These are phyloP conservation scores for Sesia bembeciformis DNA, from an alignment of 2,888 invertebrate species.

Conservation along the genomic window DNA sequence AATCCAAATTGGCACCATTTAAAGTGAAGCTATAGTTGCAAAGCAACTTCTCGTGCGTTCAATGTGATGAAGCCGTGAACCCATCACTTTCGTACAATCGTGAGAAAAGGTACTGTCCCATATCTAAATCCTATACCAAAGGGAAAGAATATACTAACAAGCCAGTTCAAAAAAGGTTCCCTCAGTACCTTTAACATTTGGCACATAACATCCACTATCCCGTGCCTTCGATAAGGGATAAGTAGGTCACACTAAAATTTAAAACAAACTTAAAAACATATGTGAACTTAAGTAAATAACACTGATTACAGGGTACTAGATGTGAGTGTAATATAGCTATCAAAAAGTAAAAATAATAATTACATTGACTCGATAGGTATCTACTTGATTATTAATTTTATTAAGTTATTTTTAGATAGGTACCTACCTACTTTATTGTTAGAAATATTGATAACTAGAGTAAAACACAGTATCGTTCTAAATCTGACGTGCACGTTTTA, in stretches of 20 bases:
- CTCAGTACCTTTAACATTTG: conserved; percentile 24
- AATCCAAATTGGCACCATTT: background rate
- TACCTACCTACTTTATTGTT: too few species aligned
- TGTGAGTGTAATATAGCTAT: too few species aligned
- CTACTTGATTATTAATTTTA: too few species aligned
- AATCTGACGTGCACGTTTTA: too few species aligned
- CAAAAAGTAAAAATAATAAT: too few species aligned
- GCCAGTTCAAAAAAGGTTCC: conserved; percentile 1
- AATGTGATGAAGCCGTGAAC: background rate
- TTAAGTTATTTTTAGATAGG: too few species aligned
- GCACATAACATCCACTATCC: conserved; percentile 49
- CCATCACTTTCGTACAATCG: background rate
- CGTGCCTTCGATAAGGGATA: conserved; percentile 39
- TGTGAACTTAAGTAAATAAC: background rate
- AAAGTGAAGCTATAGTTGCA: conserved; percentile 1
- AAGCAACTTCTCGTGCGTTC: background rate
- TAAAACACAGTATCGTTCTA: too few species aligned
- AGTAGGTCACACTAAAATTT: conserved; percentile 41
- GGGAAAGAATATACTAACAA: background rate
- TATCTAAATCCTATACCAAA: background rate
- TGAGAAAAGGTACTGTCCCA: background rate
- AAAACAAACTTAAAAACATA: conserved; percentile 4
- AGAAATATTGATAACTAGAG: too few species aligned
- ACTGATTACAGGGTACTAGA: too few species aligned
- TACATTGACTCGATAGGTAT: too few species aligned